Base-by-base conservation (phyloP, 2,797 vertebrate species). In the Scyliorhinus canicula region DNA sequence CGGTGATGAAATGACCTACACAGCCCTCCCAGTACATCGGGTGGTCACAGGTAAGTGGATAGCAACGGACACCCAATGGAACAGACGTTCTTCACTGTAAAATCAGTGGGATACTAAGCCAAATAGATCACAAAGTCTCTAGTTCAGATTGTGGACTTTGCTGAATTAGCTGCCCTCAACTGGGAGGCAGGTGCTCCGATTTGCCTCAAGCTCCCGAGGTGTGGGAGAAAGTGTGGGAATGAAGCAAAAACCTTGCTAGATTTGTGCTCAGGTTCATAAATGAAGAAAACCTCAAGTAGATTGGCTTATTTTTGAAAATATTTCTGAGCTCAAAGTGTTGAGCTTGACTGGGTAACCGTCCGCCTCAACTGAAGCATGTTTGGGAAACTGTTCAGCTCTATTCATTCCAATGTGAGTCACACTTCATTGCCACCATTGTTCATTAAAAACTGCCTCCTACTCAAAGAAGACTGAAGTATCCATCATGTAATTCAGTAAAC, bases 361-460 rank as follows among this genome's bases (percentile, higher is more conserved):
- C n/a, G 55, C 7, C 31, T 35, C 86, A 60, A 90, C 52, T 19
- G 86, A 60, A 63, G 28, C 40, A 40, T 24, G 57, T 90, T 90
- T n/a, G 35, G 86, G 55, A 63, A 88, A 60, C 3, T 60, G 55
- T 57, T 19, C 55, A 90, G 55, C 55, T 90, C 55, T n/a, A 31
- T 91, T 65, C 88, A 91, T 91, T 91, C 88, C n/a, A 65, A 65
- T 4, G 40, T 91, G n/a, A 44, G 88, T 91, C 88, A 91, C 57
- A 91, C n/a, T 65, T 91, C 88, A 91, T 44, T 91, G 65, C 88
- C 21, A 24, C 88, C 88, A 65, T 91, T 91, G n/a, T 91, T 91
- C 44, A n/a, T n/a, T 91, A 4, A 65, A 19, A 65, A 65, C 88
- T 57, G n/a, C n/a, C 88, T 91, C 88, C 88, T n/a, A 63, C 88